Conservation (phyloP, 2,797 vertebrate genomes). For the Sebastes vulpes region DNA sequence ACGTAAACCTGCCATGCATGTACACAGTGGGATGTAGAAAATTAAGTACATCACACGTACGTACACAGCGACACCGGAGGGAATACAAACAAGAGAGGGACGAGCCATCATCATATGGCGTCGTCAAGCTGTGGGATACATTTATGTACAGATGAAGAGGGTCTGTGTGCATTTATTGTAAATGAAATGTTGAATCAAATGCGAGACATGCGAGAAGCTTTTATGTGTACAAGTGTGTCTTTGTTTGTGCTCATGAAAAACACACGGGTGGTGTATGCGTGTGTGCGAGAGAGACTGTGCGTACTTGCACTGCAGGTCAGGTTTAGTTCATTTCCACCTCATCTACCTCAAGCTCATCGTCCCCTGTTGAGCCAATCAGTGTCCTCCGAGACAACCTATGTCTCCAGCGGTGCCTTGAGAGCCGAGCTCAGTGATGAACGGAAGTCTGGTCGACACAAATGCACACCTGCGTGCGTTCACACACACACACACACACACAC, state of each 20-base stretch:
- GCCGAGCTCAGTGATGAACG: slow-evolving; percentile 60
- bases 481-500: slow-evolving; percentile 8
- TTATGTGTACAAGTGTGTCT: slow-evolving; percentile 39
- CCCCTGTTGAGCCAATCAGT: slow-evolving; percentile 80
- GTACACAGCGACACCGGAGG: slow-evolving; percentile 25
- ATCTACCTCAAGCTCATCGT: slow-evolving; percentile 66
- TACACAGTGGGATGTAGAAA: slow-evolving; percentile 42
- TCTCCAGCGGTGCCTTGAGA: slow-evolving; percentile 69
- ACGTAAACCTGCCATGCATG: slow-evolving; percentile 35
- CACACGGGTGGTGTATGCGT: background rate
- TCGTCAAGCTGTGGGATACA: slow-evolving; percentile 35
- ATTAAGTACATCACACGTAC: slow-evolving; percentile 46
- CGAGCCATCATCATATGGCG: slow-evolving; percentile 40
- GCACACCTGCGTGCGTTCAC: slow-evolving; percentile 50
- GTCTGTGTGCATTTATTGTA: slow-evolving; percentile 46
- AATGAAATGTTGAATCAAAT: slow-evolving; percentile 54
- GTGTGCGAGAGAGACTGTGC: background rate
- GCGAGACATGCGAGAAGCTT: slow-evolving; percentile 22
- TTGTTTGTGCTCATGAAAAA: background rate
- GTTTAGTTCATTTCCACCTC: slow-evolving; percentile 78
- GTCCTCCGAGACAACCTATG: slow-evolving; percentile 64
- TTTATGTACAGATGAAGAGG: slow-evolving; percentile 38
- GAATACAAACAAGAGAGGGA: slow-evolving; percentile 52
- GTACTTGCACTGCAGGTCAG: slow-evolving; percentile 44
- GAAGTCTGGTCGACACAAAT: slow-evolving; percentile 14